Evolutionary conservation across 2,888 invertebrate species (phyloP).

Genomic region (Dryocosmus kuriphilus): DNA sequence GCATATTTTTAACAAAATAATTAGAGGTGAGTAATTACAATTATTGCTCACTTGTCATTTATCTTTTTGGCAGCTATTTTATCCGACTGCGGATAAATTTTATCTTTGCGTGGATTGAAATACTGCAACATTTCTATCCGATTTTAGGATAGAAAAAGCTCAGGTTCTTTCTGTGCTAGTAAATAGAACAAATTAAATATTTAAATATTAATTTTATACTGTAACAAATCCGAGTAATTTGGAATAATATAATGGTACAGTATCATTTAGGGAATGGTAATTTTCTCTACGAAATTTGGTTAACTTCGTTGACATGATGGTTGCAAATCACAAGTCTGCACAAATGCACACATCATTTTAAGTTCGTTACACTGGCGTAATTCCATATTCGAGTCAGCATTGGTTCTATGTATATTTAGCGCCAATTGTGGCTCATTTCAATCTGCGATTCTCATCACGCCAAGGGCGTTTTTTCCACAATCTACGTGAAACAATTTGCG

Average conservation of each 20-base stretch:
- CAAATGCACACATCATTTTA: conserved; percentile 1
- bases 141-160: no score
- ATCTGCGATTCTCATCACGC: background rate
- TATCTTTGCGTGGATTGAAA: no score
- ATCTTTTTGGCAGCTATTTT: no score
- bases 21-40: no score
- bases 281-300: background rate
- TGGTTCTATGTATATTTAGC: background rate
- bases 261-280: background rate
- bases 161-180: no score
- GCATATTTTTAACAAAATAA: no score
- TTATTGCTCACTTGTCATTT: no score
- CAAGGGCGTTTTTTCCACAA: background rate
- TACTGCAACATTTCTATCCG: no score
- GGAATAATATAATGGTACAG: background rate
- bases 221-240: no score
- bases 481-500: background rate
- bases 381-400: background rate
- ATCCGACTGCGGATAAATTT: no score
- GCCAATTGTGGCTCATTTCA: background rate
- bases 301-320: conserved; percentile 7
- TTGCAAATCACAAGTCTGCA: background rate
- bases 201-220: no score
- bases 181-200: no score
- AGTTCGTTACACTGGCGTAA: conserved; percentile 2